phyloP scores from a whole-genome alignment of 1,140 invertebrate genomes.

The Drosophila nasuta region DNA sequence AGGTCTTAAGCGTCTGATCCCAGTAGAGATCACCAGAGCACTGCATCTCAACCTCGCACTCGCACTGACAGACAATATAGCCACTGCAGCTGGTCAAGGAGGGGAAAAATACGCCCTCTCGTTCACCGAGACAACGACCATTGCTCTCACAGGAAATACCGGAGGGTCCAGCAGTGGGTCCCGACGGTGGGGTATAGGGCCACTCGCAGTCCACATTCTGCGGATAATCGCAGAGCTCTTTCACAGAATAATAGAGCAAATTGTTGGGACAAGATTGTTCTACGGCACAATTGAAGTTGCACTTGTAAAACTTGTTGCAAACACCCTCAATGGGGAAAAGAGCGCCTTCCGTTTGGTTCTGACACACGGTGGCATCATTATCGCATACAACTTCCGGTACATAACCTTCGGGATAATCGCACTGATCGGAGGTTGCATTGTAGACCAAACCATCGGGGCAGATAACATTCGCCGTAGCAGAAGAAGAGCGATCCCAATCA shows the following conservation, averaged over 20 bases:
- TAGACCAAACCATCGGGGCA: constrained; percentile 56
- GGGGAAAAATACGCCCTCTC: constrained; percentile 40
- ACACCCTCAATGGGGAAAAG: constrained; percentile 57
- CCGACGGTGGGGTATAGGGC: constrained; percentile 58
- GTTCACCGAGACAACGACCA: constrained; percentile 47
- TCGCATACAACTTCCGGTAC: constrained; percentile 55
- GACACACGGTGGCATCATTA: constrained; percentile 44
- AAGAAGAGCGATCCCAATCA: constrained; percentile 31
- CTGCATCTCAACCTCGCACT: constrained; percentile 62
- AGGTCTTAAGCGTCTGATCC: constrained; percentile 25
- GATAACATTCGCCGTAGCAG: neutral
- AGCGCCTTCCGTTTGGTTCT: constrained; percentile 49
- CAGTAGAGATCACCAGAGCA: constrained; percentile 49
- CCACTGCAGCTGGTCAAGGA: constrained; percentile 50
- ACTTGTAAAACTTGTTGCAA: constrained; percentile 72
- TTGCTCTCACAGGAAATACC: constrained; percentile 62
- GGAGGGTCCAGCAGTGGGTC: constrained; percentile 62
- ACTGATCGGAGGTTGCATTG: constrained; percentile 59
- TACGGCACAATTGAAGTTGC: constrained; percentile 65
- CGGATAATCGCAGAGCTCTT: constrained; percentile 43
- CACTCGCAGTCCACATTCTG: constrained; percentile 50
- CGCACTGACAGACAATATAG: constrained; percentile 63
- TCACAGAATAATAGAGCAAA: constrained; percentile 36
- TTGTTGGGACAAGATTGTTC: constrained; percentile 69
- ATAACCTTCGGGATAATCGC: constrained; percentile 58